Base-by-base conservation (phyloP, 2,888 invertebrate genomes). In the Nymphalis c-album region DNA sequence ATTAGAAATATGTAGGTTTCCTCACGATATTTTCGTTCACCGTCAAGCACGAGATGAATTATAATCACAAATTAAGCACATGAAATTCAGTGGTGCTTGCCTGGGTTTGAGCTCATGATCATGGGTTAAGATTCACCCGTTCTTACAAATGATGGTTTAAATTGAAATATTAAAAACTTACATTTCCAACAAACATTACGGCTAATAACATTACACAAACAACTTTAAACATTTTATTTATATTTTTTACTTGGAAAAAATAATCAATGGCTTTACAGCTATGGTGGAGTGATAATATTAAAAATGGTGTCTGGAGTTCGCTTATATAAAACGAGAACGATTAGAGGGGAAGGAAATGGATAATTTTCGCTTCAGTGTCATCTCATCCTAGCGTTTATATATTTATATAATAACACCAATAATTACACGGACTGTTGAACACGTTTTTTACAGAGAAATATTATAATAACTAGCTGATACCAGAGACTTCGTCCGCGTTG, bases 141-240 rank as follows among this genome's bases (percentile, higher is more conserved):
- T n/a, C n/a, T n/a, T n/a, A n/a, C n/a, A n/a, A n/a, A n/a, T n/a
- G n/a, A n/a, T n/a, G n/a, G n/a, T 35, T 35, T 13, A 50, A n/a
- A 35, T 48, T 53, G 22, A 6, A 51, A 7, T 20, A 7, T 31
- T 10, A 31, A 51, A 35, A 47, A 66, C 71, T 71, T 63, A 71
- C 71, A 46, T 63, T 63, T 22, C 63, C 66, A 50, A 69, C 47
- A 13, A 71, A 22, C 69, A 71, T 69, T 47, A 71, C 20, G 35
- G 66, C 66, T n/a, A 71, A 46, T 58, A 69, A 17, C n/a, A 61
- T 58, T 16, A 69, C 57, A 63, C 45, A 58, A n/a, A 61, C 13
- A 31, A 71, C 45, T 64, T 69, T 71, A 48, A 69, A 69, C 71
- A 71, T 71, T 66, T 66, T 71, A 1, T 6, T 45, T 18, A 26